Evolutionary conservation across 1,140 invertebrate species (phyloP), one percentile per base, ranked within the genome.

Genomic region (Halyomorpha halys): DNA sequence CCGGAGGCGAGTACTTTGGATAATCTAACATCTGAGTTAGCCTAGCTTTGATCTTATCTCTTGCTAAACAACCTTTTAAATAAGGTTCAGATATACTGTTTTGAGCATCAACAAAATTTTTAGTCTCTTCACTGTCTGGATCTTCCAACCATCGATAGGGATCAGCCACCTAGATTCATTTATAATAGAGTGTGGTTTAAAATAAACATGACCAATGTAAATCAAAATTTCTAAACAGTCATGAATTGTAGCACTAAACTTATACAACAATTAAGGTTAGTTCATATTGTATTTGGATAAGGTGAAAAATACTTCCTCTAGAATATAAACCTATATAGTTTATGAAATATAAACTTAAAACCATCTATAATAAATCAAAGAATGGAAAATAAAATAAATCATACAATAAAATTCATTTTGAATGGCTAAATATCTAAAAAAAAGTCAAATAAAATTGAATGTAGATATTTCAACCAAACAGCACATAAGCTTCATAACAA

Each of bases 141-240:
- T 98, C 89, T 78, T 99, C 97, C 23, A 99, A 75, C 94, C 94
- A 98, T 54, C 94, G 84, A 74, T 98, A 99, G 0, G 94, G 91
- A 78, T 99, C 96, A 67, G 74, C 65, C 65, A 98, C 80, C 91
- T 96, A 64, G 2, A 69, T 75, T 67, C 14, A 49, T 49, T 18
- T 49, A 49, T 18, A 49, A n/a, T 49, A 21, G 1, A 39, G 67
- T 63, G 59, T 65, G 61, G 56, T n/a, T 79, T 67, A 15, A 66
- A 65, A 59, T 77, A 65, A 67, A 6, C 13, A 23, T 9, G n/a
- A n/a, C n/a, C n/a, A n/a, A n/a, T n/a, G n/a, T 30, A 30, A 30
- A 30, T 30, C 27, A n/a, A n/a, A n/a, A 44, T 47, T 21, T 34
- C 15, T 13, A 30, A 4, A 30, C 8, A 30, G 27, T 30, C 8